Conservation (phyloP, 2,888 invertebrate species). For the Apodemia hepburni region DNA sequence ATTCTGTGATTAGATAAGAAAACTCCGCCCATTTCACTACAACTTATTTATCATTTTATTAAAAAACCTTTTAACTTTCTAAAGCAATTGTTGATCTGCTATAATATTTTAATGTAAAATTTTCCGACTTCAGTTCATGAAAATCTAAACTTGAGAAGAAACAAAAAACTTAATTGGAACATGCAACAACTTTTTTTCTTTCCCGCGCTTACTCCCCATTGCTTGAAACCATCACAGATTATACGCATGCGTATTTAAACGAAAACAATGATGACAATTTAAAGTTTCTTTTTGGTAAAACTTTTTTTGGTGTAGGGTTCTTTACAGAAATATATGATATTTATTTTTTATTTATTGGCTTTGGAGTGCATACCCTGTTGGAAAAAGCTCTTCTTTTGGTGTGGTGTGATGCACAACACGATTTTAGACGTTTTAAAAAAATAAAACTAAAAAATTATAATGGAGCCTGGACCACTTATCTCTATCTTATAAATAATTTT, state of each 20-base stretch:
- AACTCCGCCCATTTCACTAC: constrained; percentile 37
- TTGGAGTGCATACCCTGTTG: too few relatives aligned
- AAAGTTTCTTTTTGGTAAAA: too few relatives aligned
- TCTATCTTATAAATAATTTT: too few relatives aligned
- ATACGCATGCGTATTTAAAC: constrained; percentile 39
- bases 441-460: too few relatives aligned
- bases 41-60: background rate
- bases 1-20: constrained; percentile 26
- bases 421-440: too few relatives aligned
- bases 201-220: constrained; percentile 27
- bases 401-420: too few relatives aligned
- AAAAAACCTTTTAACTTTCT: background rate
- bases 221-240: constrained; percentile 22
- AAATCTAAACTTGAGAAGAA: background rate
- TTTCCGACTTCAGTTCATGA: background rate
- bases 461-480: too few relatives aligned
- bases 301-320: too few relatives aligned
- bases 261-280: too few relatives aligned
- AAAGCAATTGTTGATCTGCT: background rate
- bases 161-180: background rate
- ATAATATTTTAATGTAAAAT: background rate
- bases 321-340: too few relatives aligned
- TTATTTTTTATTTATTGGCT: too few relatives aligned
- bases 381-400: too few relatives aligned
- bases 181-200: constrained; percentile 18